These are phyloP conservation scores for Gymnocheta viridis DNA, from an alignment of 2,888 invertebrate genomes.

Conservation along the genomic window DNA sequence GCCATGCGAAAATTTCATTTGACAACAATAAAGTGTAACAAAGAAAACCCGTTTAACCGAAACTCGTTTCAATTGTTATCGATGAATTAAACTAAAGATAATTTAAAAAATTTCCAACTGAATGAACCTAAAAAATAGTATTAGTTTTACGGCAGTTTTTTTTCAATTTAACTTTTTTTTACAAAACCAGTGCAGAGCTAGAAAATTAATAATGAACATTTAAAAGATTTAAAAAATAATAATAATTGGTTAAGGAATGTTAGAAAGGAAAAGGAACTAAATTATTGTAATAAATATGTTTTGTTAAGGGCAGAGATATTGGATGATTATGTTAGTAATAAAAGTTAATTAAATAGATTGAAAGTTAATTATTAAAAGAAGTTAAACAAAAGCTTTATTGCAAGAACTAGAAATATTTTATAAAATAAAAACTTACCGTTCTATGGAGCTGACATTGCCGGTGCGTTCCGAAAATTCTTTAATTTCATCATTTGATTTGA, in stretches of 20 bases:
- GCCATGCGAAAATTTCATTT: constrained; percentile 41
- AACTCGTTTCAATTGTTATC: not conserved
- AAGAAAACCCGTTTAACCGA: constrained; percentile 45
- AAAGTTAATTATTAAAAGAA: constrained; percentile 34
- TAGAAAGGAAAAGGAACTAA: constrained; percentile 61
- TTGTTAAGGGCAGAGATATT: not conserved
- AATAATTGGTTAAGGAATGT: constrained; percentile 68
- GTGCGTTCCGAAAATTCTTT: constrained; percentile 87
- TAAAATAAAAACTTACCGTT: constrained; percentile 85
- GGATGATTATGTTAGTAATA: constrained; percentile 34
- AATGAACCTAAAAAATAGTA: constrained; percentile 60
- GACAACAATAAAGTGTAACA: constrained; percentile 42
- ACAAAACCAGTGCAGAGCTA: constrained; percentile 82
- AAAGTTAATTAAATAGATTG: constrained; percentile 21
- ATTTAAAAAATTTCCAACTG: constrained; percentile 41
- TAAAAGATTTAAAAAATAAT: constrained; percentile 42
- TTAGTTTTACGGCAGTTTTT: constrained; percentile 56
- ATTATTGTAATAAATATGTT: constrained; percentile 10
- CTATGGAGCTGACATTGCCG: constrained; percentile 95
- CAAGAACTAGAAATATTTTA: not conserved
- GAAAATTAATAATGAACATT: constrained; percentile 71
- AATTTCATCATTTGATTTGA: constrained; percentile 84
- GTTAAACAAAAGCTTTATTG: constrained; percentile 36
- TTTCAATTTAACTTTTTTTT: constrained; percentile 61
- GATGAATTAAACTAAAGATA: constrained; percentile 41